Percentiles rank a stretch among this genome's conserved stretches.
phyloP scores from a whole-genome alignment of 2,797 vertebrate species.

The Semotilus atromaculatus region DNA sequence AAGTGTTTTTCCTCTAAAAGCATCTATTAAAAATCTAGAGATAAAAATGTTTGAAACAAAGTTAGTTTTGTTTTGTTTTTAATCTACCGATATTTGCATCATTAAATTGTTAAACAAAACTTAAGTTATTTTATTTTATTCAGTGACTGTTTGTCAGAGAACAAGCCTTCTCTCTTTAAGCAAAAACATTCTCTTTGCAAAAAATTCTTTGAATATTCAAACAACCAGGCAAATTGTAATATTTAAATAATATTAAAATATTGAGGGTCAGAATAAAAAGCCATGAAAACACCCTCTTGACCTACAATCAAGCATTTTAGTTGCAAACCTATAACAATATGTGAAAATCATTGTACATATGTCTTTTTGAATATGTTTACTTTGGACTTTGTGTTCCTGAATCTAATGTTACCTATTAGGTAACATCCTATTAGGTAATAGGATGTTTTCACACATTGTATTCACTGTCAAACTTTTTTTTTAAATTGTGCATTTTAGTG shows the following conservation, averaged over 20 bases:
- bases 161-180: not conserved
- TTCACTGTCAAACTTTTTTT: slow-evolving; percentile 26
- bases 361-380: not conserved
- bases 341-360: not conserved
- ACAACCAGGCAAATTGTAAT: slow-evolving; percentile 37
- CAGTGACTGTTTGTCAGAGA: not conserved
- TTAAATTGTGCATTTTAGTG: slow-evolving; percentile 59
- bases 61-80: slow-evolving; percentile 7
- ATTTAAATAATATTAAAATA: slow-evolving; percentile 53
- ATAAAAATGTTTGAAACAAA: slow-evolving; percentile 42
- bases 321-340: not conserved
- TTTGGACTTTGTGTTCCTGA: not conserved
- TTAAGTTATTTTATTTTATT: not conserved
- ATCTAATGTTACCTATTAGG: not conserved
- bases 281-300: not conserved
- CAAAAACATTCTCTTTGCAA: slow-evolving; percentile 52
- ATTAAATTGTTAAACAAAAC: not conserved
- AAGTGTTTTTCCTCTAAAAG: slow-evolving; percentile 74
- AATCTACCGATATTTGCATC: not conserved
- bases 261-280: slow-evolving; percentile 5
- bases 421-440: no score
- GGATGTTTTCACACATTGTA: slow-evolving; percentile 36
- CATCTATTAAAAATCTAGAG: slow-evolving; percentile 66
- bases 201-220: slow-evolving; percentile 72
- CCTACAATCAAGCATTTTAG: not conserved